These are phyloP conservation scores for Pantherophis alleghaniensis DNA, from an alignment of 2,797 vertebrate species.

Conservation along the genomic window DNA sequence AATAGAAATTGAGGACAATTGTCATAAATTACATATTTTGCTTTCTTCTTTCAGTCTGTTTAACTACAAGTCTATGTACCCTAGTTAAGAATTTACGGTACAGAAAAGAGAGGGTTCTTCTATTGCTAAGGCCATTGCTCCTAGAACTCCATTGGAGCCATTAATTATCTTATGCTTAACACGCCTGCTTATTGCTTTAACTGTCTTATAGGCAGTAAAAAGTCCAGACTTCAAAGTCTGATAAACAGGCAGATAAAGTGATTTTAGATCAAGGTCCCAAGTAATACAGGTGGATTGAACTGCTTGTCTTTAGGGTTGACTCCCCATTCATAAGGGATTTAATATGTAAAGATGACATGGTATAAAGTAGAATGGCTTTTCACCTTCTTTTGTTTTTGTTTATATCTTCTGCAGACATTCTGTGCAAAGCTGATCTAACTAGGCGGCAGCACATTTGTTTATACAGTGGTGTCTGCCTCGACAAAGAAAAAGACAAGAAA, in stretches of 20 bases:
- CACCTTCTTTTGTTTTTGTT: background rate
- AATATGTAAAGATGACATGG: constrained; percentile 11
- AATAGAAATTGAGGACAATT: background rate
- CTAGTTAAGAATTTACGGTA: background rate
- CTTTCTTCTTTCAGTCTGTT: constrained; percentile 4
- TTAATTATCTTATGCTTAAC: constrained; percentile 1
- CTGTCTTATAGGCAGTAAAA: background rate
- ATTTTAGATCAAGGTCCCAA: constrained; percentile 22
- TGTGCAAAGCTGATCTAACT: constrained; percentile 13
- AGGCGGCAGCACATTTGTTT: constrained; percentile 29
- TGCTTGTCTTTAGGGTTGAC: constrained; percentile 12
- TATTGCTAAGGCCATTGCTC: background rate
- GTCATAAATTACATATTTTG: background rate
- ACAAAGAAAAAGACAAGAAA: background rate
- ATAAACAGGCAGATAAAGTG: background rate
- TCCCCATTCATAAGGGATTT: constrained; percentile 25
- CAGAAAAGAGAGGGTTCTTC: background rate
- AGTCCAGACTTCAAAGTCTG: background rate
- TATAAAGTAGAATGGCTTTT: background rate
- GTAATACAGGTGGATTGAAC: background rate
- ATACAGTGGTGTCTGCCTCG: constrained; percentile 6
- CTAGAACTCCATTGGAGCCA: background rate
- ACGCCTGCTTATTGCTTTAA: background rate
- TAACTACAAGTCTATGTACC: background rate
- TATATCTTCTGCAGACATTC: background rate